Conservation (phyloP, 2,888 invertebrate species). For the Euproctis similis region DNA sequence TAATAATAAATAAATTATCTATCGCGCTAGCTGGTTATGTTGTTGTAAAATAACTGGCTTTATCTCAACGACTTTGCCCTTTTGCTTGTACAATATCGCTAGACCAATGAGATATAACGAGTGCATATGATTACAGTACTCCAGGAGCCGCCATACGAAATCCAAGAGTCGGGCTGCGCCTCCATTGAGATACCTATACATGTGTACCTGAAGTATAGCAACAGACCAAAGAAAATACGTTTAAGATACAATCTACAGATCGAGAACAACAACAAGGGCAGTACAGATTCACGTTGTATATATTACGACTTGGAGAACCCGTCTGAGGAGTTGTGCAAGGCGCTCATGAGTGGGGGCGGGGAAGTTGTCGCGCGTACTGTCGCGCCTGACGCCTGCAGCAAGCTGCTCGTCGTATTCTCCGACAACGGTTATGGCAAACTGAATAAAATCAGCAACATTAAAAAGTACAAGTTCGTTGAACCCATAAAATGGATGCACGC, state of each 20-base stretch:
- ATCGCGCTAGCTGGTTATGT: slow-evolving; percentile 46
- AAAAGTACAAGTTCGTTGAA: slow-evolving; percentile 50
- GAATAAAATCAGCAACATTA: slow-evolving; percentile 26
- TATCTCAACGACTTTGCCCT: slow-evolving; percentile 37
- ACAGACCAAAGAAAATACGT: slow-evolving; percentile 59
- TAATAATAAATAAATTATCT: slow-evolving; percentile 38
- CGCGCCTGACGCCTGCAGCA: slow-evolving; percentile 25
- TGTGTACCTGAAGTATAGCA: slow-evolving; percentile 64
- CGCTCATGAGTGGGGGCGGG: slow-evolving; percentile 61
- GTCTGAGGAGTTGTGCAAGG: slow-evolving; percentile 47
- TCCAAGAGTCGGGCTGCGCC: slow-evolving; percentile 66
- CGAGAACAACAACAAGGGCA: slow-evolving; percentile 53
- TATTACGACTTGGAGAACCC: slow-evolving; percentile 66
- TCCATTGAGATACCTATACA: slow-evolving; percentile 67
- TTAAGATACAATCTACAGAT: slow-evolving; percentile 60
- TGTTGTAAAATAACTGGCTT: slow-evolving; percentile 29
- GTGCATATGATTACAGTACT: slow-evolving; percentile 48
- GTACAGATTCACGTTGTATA: slow-evolving; percentile 53
- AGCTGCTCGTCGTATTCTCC: slow-evolving; percentile 44
- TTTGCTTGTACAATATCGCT: slow-evolving; percentile 18
- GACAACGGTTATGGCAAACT: slow-evolving; percentile 36
- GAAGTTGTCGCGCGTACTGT: slow-evolving; percentile 49
- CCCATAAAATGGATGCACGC: slow-evolving; percentile 47
- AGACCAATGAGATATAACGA: slow-evolving; percentile 24
- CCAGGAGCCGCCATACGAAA: slow-evolving; percentile 71